phyloP scores from a whole-genome alignment of 2,113 vertebrate species.

The Phalacrocorax pelagicus region DNA sequence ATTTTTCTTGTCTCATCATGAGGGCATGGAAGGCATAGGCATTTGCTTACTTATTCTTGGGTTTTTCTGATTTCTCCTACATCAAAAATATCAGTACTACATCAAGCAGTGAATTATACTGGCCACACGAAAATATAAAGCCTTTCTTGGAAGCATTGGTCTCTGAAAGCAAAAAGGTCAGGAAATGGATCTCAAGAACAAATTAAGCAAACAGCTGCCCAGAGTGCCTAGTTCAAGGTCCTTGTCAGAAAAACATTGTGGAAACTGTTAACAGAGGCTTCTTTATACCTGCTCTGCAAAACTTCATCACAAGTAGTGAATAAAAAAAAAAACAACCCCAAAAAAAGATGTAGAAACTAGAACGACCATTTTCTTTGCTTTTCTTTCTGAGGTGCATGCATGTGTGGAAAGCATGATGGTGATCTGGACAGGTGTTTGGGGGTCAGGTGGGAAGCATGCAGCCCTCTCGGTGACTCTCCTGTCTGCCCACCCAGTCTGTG shows the following conservation, averaged over 20 bases:
- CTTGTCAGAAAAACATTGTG: neutral
- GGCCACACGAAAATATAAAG: neutral
- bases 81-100: neutral
- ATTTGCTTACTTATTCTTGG: neutral
- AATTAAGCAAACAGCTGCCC: neutral
- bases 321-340: neutral
- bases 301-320: rapidly evolving
- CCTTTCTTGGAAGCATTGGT: neutral
- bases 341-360: neutral
- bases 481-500: neutral
- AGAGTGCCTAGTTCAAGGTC: neutral
- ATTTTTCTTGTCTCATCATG: neutral
- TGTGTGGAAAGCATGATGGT: neutral
- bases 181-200: neutral
- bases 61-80: neutral
- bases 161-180: neutral
- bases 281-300: neutral
- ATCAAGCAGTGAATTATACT: neutral
- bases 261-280: neutral
- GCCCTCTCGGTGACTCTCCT: neutral
- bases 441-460: neutral
- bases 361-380: neutral
- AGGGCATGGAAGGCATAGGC: neutral
- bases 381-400: neutral
- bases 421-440: neutral